Percentiles rank a stretch among this genome's conserved stretches.
These are phyloP conservation scores for Streblospio benedicti DNA, from an alignment of 1,140 invertebrate species.

Conservation along the genomic window DNA sequence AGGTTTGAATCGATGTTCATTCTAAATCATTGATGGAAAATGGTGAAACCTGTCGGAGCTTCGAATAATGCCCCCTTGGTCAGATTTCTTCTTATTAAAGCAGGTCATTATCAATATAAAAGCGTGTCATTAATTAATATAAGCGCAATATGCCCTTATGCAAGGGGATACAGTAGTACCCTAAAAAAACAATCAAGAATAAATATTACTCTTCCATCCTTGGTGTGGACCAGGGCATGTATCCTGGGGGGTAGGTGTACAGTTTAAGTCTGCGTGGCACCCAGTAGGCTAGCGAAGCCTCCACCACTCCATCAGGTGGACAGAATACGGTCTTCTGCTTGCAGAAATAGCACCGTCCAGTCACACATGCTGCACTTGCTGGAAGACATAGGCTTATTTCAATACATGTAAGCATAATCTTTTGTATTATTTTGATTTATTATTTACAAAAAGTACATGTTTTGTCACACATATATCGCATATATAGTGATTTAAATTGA, in stretches of 20 bases:
- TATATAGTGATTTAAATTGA: too few relatives aligned
- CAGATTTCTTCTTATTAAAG: too few relatives aligned
- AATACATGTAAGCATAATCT: not conserved
- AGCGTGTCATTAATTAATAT: too few relatives aligned
- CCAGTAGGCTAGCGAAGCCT: slow-evolving; percentile 18
- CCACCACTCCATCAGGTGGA: slow-evolving; percentile 10
- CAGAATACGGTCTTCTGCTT: slow-evolving; percentile 10
- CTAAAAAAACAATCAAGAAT: not conserved
- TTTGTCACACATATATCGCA: too few relatives aligned
- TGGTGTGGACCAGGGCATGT: slow-evolving; percentile 17
- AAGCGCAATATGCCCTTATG: too few relatives aligned
- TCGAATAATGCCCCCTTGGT: too few relatives aligned
- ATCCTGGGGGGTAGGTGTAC: slow-evolving; percentile 13
- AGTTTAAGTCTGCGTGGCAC: slow-evolving; percentile 15
- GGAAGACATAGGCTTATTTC: not conserved
- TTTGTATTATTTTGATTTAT: not conserved
- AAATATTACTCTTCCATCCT: slow-evolving; percentile 6
- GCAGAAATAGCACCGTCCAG: slow-evolving; percentile 15
- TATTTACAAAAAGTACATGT: not conserved
- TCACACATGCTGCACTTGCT: slow-evolving; percentile 12
- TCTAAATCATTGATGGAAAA: too few relatives aligned
- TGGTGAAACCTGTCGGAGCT: too few relatives aligned
- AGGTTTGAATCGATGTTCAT: too few relatives aligned
- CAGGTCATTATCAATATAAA: too few relatives aligned
- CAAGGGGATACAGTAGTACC: too few relatives aligned